phyloP scores from a whole-genome alignment of 2,797 vertebrate genomes.

The Rhinoraja longicauda region DNA sequence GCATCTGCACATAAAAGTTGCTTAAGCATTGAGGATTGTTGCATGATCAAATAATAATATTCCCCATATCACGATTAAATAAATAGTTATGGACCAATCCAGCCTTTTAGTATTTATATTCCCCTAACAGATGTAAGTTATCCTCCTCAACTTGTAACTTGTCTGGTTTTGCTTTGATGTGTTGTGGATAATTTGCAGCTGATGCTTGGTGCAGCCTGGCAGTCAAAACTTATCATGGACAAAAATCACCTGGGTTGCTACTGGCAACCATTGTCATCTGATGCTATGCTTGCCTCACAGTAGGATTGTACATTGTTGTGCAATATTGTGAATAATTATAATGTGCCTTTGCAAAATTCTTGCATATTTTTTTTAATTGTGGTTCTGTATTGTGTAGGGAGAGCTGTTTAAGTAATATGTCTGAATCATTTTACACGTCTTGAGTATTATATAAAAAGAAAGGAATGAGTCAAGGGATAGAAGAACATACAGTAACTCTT shows the following conservation, averaged over 20 bases:
- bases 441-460: not conserved
- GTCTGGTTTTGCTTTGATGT: not conserved
- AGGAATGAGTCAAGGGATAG: not conserved
- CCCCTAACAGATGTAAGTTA: not conserved
- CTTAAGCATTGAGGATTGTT: too few relatives aligned
- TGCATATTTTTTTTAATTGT: not conserved
- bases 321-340: too few relatives aligned
- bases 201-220: not conserved
- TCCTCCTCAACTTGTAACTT: not conserved
- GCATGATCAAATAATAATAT: too few relatives aligned
- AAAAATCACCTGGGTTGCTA: not conserved
- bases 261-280: not conserved
- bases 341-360: not conserved
- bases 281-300: not conserved
- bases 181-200: not conserved
- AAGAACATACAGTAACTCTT: not conserved
- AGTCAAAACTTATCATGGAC: not conserved
- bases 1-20: not conserved
- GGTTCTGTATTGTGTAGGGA: not conserved
- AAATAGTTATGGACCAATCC: not conserved
- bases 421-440: not conserved
- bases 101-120: not conserved
- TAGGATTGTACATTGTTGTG: not conserved
- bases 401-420: not conserved
- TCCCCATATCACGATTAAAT: not conserved